Percentiles rank a stretch among this genome's conserved stretches.
Evolutionary conservation across 53 echinoderm and acorn worm genomes (phyloP).

Genomic region (Pentamera pediparva): DNA sequence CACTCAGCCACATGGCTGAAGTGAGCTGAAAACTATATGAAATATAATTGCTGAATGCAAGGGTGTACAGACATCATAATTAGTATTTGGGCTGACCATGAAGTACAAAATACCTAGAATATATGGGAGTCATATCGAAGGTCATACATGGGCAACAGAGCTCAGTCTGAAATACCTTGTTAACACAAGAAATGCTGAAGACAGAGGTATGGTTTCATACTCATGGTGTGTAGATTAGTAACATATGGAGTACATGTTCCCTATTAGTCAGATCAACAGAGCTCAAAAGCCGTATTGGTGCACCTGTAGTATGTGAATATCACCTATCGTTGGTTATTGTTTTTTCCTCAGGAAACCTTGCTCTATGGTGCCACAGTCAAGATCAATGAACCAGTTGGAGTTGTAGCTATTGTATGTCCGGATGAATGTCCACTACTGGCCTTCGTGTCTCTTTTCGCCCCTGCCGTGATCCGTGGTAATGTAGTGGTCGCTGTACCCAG

Average conservation of each 20-base stretch:
- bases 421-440: conserved; percentile 70
- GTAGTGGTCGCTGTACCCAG: conserved; percentile 70
- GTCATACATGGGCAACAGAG: background rate
- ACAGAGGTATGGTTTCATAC: no score
- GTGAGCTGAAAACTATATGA: no score
- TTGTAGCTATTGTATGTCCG: conserved; percentile 82
- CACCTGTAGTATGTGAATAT: background rate
- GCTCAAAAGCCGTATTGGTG: background rate
- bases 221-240: no score
- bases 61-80: no score
- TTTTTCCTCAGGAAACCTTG: conserved; percentile 62
- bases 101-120: no score
- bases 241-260: no score
- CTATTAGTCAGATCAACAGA: no score
- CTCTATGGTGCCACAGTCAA: conserved; percentile 97
- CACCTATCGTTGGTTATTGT: background rate
- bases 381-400: conserved; percentile 91
- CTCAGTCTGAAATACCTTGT: no score
- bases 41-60: no score
- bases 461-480: conserved; percentile 88
- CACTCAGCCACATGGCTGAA: no score
- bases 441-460: conserved; percentile 95
- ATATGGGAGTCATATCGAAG: background rate
- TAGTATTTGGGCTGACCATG: no score
- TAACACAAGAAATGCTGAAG: no score